These are phyloP conservation scores for Microtus pennsylvanicus DNA, from an alignment of 2,113 vertebrate species.

Conservation along the genomic window DNA sequence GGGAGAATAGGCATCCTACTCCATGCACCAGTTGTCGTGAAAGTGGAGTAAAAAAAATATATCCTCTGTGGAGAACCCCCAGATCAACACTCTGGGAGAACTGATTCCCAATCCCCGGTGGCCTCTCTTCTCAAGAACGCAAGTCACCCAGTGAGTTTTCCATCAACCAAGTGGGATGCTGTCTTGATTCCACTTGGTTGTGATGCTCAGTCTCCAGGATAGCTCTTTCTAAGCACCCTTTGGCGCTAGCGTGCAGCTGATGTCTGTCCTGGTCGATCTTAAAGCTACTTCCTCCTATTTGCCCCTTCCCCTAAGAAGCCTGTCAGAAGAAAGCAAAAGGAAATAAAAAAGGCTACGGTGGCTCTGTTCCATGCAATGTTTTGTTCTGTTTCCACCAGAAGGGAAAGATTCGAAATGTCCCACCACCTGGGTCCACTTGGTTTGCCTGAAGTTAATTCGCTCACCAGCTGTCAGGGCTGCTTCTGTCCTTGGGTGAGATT, in stretches of 20 bases:
- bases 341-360: not conserved
- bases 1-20: accelerated
- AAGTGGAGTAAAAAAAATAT: accelerated
- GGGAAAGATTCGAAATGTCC: conserved; percentile 29
- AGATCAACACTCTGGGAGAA: not conserved
- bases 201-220: accelerated
- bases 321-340: not conserved
- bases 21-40: not conserved
- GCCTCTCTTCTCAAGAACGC: not conserved
- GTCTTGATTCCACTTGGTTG: too few species aligned
- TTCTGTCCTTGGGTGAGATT: conserved; percentile 33
- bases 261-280: accelerated
- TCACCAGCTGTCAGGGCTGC: conserved; percentile 65
- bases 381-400: conserved; percentile 8
- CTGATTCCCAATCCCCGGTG: not conserved
- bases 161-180: not conserved
- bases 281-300: not conserved
- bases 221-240: not conserved
- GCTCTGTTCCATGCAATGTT: not conserved
- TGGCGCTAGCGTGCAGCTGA: accelerated
- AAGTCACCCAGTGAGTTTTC: not conserved
- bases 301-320: not conserved
- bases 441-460: conserved; percentile 50
- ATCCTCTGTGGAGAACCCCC: accelerated
- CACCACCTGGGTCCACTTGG: conserved; percentile 14